These are phyloP conservation scores for Rafetus swinhoei DNA, from an alignment of 2,113 vertebrate species.

Conservation along the genomic window DNA sequence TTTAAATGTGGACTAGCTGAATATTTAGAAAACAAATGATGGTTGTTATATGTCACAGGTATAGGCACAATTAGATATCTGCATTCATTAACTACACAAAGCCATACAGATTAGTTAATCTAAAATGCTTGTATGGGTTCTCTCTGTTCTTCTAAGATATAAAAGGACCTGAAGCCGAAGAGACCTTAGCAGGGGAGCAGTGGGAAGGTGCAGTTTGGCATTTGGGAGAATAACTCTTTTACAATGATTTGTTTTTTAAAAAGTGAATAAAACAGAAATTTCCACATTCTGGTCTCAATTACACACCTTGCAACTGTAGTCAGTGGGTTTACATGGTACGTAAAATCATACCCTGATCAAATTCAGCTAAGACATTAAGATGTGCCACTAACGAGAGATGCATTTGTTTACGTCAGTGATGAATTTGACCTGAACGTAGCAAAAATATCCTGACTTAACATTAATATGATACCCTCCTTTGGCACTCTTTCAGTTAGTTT, in stretches of 20 bases:
- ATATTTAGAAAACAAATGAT: background rate
- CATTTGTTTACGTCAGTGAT: background rate
- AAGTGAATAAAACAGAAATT: background rate
- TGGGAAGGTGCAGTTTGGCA: background rate
- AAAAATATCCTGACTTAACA: background rate
- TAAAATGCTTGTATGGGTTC: rapidly evolving
- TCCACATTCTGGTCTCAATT: background rate
- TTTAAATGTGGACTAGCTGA: background rate
- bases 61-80: background rate
- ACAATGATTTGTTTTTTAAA: background rate
- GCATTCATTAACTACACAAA: background rate
- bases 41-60: rapidly evolving
- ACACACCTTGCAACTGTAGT: background rate
- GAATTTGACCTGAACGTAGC: background rate
- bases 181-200: rapidly evolving
- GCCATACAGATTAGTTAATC: background rate
- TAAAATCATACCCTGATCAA: background rate
- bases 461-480: background rate
- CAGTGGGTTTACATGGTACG: background rate
- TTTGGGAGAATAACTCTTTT: background rate
- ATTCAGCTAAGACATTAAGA: background rate
- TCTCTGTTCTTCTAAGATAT: background rate
- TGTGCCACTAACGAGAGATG: background rate
- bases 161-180: background rate
- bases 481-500: background rate